phyloP scores from a whole-genome alignment of 2,113 vertebrate species.

The Empidonax traillii region DNA sequence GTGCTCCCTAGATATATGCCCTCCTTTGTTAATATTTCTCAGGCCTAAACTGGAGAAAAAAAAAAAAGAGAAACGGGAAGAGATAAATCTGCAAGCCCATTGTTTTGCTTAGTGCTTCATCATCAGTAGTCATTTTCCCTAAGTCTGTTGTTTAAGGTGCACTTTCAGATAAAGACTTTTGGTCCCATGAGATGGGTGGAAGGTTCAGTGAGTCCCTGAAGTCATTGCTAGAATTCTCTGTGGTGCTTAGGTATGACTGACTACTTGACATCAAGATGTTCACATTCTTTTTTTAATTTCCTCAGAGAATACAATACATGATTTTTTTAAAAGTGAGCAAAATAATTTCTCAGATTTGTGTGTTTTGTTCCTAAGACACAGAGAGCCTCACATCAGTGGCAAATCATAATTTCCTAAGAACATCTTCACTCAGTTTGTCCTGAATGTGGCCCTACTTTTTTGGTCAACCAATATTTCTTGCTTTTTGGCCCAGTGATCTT shows the following conservation, averaged over 20 bases:
- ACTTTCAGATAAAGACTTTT: not conserved
- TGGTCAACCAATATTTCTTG: not conserved
- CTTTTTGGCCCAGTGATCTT: not conserved
- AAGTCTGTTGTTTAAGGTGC: not conserved
- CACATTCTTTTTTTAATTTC: not conserved
- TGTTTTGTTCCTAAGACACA: not conserved
- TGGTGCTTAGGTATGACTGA: not conserved
- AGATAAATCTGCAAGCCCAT: not conserved
- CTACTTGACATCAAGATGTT: not conserved
- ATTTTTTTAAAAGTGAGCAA: not conserved
- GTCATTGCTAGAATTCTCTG: not conserved
- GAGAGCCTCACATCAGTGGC: not conserved
- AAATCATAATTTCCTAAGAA: not conserved
- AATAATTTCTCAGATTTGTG: not conserved
- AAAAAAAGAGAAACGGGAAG: not conserved
- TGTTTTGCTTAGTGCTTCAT: not conserved
- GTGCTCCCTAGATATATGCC: not conserved
- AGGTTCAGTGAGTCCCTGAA: not conserved
- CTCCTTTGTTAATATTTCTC: not conserved
- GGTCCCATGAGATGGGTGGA: not conserved
- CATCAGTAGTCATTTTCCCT: not conserved
- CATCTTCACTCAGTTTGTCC: not conserved
- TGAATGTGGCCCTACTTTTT: not conserved
- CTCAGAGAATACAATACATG: not conserved
- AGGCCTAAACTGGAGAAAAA: not conserved